Evolutionary conservation across 2,113 vertebrate genomes (phyloP).

Genomic region (Ochotona princeps): DNA sequence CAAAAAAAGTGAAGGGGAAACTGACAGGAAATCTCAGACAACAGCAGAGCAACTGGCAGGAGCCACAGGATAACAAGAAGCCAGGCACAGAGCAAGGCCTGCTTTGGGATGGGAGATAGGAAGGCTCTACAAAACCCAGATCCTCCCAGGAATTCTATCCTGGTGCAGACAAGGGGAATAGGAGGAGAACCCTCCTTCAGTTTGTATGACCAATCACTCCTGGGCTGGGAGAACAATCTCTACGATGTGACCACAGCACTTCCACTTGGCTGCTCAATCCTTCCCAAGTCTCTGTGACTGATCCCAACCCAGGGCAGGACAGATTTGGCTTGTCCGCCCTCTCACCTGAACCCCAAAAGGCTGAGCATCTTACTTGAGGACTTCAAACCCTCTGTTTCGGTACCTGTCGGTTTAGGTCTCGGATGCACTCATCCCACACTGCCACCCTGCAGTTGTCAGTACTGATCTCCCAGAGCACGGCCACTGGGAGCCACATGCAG

Average conservation of each 20-base stretch:
- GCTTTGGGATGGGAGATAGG: neutral
- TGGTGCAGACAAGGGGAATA: neutral
- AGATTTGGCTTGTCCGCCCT: neutral
- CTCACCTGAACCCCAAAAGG: neutral
- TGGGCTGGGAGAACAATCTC: neutral
- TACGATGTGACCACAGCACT: neutral
- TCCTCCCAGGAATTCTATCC: slow-evolving; percentile 1
- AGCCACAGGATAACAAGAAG: neutral
- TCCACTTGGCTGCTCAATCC: neutral
- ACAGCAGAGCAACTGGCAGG: neutral
- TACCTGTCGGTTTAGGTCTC: neutral
- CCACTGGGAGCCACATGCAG: neutral
- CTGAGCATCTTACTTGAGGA: neutral
- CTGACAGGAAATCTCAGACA: neutral
- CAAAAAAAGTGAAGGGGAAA: neutral
- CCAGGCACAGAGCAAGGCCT: too few species aligned
- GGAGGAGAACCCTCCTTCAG: neutral
- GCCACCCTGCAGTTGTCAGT: neutral
- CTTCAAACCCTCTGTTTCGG: neutral
- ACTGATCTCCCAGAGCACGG: neutral
- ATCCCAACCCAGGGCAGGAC: neutral
- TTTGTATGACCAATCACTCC: neutral
- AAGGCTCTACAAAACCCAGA: neutral
- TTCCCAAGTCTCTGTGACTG: neutral
- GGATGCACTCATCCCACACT: neutral